These are phyloP conservation scores for Trilocha varians DNA, from an alignment of 2,888 invertebrate species.

Conservation along the genomic window DNA sequence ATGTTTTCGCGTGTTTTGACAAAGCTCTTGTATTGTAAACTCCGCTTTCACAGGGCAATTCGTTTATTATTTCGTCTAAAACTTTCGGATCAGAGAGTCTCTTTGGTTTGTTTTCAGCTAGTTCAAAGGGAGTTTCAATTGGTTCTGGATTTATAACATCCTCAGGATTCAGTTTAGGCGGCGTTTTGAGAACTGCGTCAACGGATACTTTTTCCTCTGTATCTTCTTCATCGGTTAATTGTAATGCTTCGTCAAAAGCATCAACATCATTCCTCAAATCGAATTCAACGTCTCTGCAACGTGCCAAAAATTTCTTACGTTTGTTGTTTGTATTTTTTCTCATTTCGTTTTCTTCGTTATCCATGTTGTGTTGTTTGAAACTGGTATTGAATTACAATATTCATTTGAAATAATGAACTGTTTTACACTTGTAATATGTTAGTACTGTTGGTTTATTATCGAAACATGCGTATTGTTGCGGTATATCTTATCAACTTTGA, in stretches of 20 bases:
- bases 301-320: not conserved
- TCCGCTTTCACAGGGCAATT: not conserved
- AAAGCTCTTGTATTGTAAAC: slow-evolving; percentile 20
- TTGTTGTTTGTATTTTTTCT: not conserved
- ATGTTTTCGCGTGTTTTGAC: slow-evolving; percentile 33
- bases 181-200: not conserved
- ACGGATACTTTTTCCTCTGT: not conserved
- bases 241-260: not conserved
- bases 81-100: not conserved
- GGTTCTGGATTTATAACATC: not conserved
- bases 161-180: not conserved
- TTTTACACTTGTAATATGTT: not conserved
- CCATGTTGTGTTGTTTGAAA: not conserved
- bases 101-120: not conserved
- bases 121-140: not conserved
- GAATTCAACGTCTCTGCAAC: not conserved
- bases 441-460: not conserved
- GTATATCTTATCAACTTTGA: not conserved
- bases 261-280: not conserved
- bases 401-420: not conserved
- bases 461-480: not conserved
- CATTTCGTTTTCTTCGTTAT: not conserved
- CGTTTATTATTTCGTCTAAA: not conserved
- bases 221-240: not conserved
- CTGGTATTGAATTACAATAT: not conserved